A percentile compares a stretch with the other conserved stretches of the same genome.
Conservation (phyloP, 2,797 vertebrate genomes). For the Miichthys miiuy region DNA sequence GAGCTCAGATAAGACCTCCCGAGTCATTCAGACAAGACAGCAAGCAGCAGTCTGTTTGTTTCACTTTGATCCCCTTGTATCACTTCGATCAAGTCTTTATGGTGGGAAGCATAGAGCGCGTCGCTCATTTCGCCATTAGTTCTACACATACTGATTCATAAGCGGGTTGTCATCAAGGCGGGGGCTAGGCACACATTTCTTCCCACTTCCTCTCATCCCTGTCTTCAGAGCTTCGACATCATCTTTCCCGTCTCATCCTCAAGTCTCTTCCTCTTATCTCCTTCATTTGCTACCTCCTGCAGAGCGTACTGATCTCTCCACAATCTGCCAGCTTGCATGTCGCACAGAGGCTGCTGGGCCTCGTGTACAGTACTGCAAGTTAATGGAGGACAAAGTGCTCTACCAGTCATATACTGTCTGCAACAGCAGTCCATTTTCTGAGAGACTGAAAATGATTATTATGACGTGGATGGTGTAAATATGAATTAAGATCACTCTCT, state of each 20-base stretch:
- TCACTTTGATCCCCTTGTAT: constrained; percentile 66
- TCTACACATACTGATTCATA: constrained; percentile 28
- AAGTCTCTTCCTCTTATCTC: constrained; percentile 62
- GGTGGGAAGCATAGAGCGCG: constrained; percentile 21
- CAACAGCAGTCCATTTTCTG: constrained; percentile 3
- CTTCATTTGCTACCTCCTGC: constrained; percentile 64
- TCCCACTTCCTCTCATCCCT: constrained; percentile 35
- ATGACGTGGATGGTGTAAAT: not conserved
- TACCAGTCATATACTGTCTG: not conserved
- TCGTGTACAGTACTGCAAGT: constrained; percentile 30
- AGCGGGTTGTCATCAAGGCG: constrained; percentile 29
- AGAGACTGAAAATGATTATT: not conserved
- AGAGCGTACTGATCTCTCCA: constrained; percentile 52
- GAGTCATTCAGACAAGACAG: constrained; percentile 60
- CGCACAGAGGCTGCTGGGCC: constrained; percentile 33
- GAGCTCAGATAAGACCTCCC: constrained; percentile 68
- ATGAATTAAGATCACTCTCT: constrained; percentile 3
- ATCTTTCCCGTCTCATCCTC: constrained; percentile 48
- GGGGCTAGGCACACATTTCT: constrained; percentile 20
- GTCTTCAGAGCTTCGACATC: constrained; percentile 36
- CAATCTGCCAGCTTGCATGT: constrained; percentile 54
- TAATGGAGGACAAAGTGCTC: constrained; percentile 35
- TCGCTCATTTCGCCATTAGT: constrained; percentile 64
- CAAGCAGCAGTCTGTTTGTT: constrained; percentile 51
- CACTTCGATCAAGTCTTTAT: constrained; percentile 61